phyloP scores from a whole-genome alignment of 2,113 vertebrate species.

The Erinaceus europaeus region DNA sequence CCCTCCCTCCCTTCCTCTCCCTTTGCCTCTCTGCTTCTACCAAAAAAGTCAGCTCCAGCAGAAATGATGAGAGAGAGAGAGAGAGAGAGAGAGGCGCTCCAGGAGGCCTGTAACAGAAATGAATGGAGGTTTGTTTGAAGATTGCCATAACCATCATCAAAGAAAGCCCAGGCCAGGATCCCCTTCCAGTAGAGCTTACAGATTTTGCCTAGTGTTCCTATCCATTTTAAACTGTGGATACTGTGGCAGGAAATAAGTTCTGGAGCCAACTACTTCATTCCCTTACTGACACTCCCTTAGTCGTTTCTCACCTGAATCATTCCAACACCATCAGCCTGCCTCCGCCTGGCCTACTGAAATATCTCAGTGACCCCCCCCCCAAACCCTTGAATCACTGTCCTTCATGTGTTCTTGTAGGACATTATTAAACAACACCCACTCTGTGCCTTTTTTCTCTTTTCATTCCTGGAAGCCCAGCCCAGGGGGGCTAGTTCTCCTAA shows the following conservation, averaged over 20 bases:
- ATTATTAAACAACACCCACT: background rate
- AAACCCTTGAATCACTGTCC: background rate
- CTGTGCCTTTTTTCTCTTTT: background rate
- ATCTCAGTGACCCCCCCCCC: background rate
- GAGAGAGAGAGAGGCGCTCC: slow-evolving; percentile 6
- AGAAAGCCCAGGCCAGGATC: background rate
- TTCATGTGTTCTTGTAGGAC: background rate
- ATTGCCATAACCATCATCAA: background rate
- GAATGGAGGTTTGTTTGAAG: background rate
- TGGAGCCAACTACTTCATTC: background rate
- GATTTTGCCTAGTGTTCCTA: background rate
- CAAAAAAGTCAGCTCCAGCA: background rate
- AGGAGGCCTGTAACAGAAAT: background rate
- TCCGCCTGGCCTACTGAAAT: accelerated
- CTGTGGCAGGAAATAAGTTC: background rate
- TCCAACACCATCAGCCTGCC: background rate
- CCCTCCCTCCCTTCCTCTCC: background rate
- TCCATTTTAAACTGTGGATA: background rate
- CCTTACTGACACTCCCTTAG: too few species aligned
- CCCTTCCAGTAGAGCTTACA: background rate
- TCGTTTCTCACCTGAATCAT: background rate
- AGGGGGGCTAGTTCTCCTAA: too few species aligned
- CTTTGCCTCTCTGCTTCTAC: too few species aligned
- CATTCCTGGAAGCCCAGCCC: background rate
- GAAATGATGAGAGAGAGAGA: too few species aligned